These are phyloP conservation scores for Papilio dardanus DNA, from an alignment of 1,140 invertebrate species.

Conservation along the genomic window DNA sequence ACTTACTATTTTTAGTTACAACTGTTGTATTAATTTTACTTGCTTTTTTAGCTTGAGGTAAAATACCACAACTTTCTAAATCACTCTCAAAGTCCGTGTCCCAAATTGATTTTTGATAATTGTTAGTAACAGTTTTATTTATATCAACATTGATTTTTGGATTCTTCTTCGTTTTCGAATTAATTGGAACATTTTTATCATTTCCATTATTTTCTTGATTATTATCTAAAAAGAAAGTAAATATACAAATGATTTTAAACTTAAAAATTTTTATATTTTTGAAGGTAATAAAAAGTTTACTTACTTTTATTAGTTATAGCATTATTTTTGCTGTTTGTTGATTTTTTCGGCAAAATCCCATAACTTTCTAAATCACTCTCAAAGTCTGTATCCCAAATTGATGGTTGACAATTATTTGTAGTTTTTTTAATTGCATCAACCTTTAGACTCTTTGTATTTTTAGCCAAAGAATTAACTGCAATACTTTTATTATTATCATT, in stretches of 20 bases:
- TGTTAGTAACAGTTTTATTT: slow-evolving; percentile 47
- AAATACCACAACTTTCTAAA: slow-evolving; percentile 45
- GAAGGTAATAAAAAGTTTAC: no score
- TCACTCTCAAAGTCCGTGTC: slow-evolving; percentile 70
- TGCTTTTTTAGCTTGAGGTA: background rate
- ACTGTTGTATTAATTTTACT: background rate
- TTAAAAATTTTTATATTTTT: no score
- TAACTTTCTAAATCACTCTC: slow-evolving; percentile 64
- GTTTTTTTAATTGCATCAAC: slow-evolving; percentile 51
- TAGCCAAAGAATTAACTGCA: background rate
- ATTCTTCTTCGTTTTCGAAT: background rate
- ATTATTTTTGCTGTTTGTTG: slow-evolving; percentile 8
- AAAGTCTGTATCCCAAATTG: slow-evolving; percentile 68
- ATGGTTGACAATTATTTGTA: slow-evolving; percentile 49
- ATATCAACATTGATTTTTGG: slow-evolving; percentile 42
- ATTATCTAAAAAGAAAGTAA: slow-evolving; percentile 7
- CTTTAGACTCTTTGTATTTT: background rate
- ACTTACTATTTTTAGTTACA: background rate
- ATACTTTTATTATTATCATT: background rate
- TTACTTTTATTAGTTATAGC: slow-evolving; percentile 4
- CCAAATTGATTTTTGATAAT: slow-evolving; percentile 60
- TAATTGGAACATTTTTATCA: background rate
- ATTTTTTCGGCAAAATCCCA: background rate
- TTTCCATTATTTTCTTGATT: slow-evolving; percentile 19
- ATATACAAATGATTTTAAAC: no score